Percentiles rank a stretch among this genome's conserved stretches.
Evolutionary conservation across 2,888 invertebrate species (phyloP).

Genomic region (Tiliacea citrago): DNA sequence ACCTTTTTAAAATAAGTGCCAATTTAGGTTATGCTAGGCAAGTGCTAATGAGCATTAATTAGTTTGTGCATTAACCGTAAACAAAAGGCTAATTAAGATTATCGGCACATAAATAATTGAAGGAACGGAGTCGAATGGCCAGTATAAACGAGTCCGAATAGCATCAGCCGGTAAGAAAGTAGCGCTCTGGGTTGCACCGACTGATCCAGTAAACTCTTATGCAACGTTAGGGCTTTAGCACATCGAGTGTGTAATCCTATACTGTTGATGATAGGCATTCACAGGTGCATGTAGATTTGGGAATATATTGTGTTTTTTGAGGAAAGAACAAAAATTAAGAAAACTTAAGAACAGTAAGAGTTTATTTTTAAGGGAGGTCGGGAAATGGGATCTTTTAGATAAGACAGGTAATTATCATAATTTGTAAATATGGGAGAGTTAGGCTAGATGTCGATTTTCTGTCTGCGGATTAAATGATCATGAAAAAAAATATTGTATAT

Average conservation of each 20-base stretch:
- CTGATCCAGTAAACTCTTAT: slow-evolving; percentile 88
- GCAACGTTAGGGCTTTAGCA: slow-evolving; percentile 73
- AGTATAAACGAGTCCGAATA: slow-evolving; percentile 76
- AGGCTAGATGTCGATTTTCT: not conserved
- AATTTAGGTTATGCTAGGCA: slow-evolving; percentile 13
- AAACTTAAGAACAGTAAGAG: too few relatives aligned
- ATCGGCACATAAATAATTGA: slow-evolving; percentile 25
- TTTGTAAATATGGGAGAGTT: not conserved
- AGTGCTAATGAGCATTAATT: slow-evolving; percentile 22
- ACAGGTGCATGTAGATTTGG: too few relatives aligned
- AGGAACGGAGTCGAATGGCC: slow-evolving; percentile 53
- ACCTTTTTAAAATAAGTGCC: slow-evolving; percentile 6
- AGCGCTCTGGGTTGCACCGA: slow-evolving; percentile 84
- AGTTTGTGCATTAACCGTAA: slow-evolving; percentile 21
- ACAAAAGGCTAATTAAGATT: slow-evolving; percentile 21
- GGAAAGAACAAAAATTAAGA: too few relatives aligned
- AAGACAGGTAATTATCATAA: too few relatives aligned
- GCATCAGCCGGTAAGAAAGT: slow-evolving; percentile 84
- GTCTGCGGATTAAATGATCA: too few relatives aligned
- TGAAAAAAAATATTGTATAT: too few relatives aligned
- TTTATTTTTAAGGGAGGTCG: too few relatives aligned
- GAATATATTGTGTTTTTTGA: too few relatives aligned
- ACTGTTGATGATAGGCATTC: not conserved
- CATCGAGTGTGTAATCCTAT: slow-evolving; percentile 64
- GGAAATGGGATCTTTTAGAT: too few relatives aligned